Evolutionary conservation across 2,797 vertebrate genomes (phyloP).

Genomic region (Mustela erminea): DNA sequence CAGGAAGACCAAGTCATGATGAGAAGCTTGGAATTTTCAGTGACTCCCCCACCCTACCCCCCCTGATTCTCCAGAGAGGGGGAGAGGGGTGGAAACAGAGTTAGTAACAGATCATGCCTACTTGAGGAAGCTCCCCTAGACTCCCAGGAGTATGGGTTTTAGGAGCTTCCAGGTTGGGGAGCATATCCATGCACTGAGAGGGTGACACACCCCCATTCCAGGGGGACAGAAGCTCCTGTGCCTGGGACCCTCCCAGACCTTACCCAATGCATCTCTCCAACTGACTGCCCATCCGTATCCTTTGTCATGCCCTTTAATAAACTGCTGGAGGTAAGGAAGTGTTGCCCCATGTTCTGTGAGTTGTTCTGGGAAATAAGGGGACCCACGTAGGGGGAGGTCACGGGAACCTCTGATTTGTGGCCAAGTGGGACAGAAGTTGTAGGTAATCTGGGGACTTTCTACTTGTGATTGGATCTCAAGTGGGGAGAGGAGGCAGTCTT

Average conservation of each 20-base stretch:
- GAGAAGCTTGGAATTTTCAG: not conserved
- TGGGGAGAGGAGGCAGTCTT: not conserved
- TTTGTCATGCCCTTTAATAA: not conserved
- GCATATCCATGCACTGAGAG: not conserved
- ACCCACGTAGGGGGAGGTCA: not conserved
- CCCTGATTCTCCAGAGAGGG: not conserved
- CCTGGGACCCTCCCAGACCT: not conserved
- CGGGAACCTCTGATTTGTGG: not conserved
- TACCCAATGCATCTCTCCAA: not conserved
- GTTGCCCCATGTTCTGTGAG: not conserved
- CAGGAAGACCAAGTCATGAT: not conserved
- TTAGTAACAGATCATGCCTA: no score
- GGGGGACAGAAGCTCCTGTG: not conserved
- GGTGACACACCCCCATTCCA: not conserved
- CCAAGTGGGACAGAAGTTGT: not conserved
- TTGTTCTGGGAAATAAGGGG: not conserved
- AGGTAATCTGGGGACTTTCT: not conserved
- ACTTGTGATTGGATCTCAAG: not conserved
- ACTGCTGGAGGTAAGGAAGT: not conserved
- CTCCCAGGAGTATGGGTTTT: no score
- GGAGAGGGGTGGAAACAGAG: not conserved
- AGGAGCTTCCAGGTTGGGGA: not conserved
- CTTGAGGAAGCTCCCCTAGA: not conserved
- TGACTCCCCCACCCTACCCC: fast-evolving
- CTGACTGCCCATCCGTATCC: not conserved